Evolutionary conservation across 2,888 invertebrate genomes (phyloP).

Genomic region (Apoda limacodes): DNA sequence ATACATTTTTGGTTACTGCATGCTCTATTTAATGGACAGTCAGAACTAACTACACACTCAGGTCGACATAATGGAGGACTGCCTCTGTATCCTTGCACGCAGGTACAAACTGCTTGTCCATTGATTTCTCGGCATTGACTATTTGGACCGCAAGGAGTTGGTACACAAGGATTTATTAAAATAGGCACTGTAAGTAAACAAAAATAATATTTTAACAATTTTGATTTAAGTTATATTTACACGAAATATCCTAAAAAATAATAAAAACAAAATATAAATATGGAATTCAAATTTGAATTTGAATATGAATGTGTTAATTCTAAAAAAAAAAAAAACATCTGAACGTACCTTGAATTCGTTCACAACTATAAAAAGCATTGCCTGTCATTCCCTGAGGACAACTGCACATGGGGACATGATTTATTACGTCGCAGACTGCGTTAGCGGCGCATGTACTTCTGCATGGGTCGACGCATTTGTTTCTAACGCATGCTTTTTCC

Average conservation of each 20-base stretch:
- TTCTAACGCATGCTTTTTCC: slow-evolving; percentile 73
- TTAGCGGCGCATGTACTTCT: slow-evolving; percentile 76
- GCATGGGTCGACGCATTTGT: slow-evolving; percentile 79
- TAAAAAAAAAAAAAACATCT: too few relatives aligned
- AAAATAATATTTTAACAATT: not conserved
- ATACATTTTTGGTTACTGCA: slow-evolving; percentile 82
- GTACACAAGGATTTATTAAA: slow-evolving; percentile 73
- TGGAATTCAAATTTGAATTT: not conserved
- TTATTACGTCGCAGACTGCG: slow-evolving; percentile 78
- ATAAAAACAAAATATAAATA: not conserved
- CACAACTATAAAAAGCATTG: slow-evolving; percentile 75
- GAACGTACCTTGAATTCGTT: slow-evolving; percentile 54
- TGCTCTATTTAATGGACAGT: slow-evolving; percentile 77
- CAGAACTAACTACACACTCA: slow-evolving; percentile 81
- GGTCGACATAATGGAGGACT: slow-evolving; percentile 81
- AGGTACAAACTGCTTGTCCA: slow-evolving; percentile 80
- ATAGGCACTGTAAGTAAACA: slow-evolving; percentile 36
- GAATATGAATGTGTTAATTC: not conserved
- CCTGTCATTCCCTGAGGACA: slow-evolving; percentile 77
- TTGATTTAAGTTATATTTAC: not conserved
- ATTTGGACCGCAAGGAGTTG: slow-evolving; percentile 82
- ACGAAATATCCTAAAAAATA: not conserved
- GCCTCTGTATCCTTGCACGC: slow-evolving; percentile 76
- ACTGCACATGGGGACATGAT: slow-evolving; percentile 79
- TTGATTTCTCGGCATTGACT: slow-evolving; percentile 76